Base-by-base conservation (phyloP, 92 coral and sea anemone species). In the Palythoa heliodiscus region DNA sequence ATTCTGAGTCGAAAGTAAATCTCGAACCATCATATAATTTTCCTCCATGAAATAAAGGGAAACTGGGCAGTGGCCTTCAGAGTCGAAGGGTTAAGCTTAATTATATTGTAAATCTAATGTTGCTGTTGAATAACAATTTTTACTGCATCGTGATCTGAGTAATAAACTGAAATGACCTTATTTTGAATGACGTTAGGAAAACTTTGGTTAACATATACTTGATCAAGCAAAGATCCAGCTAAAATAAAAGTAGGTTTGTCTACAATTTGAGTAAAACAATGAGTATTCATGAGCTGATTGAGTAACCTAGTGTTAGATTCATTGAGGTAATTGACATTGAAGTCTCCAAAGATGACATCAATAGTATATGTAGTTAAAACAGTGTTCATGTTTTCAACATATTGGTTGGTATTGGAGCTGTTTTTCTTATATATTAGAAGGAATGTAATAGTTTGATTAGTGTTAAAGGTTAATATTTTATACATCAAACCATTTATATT, bases 231-330 rank as follows among this genome's bases (percentile, higher is more conserved):
- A 87, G 58, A 24, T 72, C 90, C 90, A 82, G 35, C 25, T 78
- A 84, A 83, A 29, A 88, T 39, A 83, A 88, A 83, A 2, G 84
- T 88, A 73, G 91, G 84, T 17, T 88, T 60, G 75, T 73, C 69
- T 60, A 88, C 75, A 83, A 88, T 77, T 83, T 83, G 88, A 16
- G 60, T 52, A 54, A 73, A 88, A 5, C 76, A 23, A 16, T 39
- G 1, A 29, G 72, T 2, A 53, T 40, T 37, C 87, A 72, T 38
- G 23, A 84, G 87, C 9, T 47, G 81, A 1, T 71, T 4, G 15
- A 71, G 70, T 67, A 23, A 9, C 55, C 5, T 5, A 52, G 11
- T 52, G 11, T 48, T 3, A 0, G 8, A n/a, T 10, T 84, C 82
- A 37, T 7, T 43, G 10, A 84, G 7, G 20, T 84, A 52, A 74